Base-by-base conservation (phyloP, 2,888 invertebrate genomes). In the Diaphora mendica region DNA sequence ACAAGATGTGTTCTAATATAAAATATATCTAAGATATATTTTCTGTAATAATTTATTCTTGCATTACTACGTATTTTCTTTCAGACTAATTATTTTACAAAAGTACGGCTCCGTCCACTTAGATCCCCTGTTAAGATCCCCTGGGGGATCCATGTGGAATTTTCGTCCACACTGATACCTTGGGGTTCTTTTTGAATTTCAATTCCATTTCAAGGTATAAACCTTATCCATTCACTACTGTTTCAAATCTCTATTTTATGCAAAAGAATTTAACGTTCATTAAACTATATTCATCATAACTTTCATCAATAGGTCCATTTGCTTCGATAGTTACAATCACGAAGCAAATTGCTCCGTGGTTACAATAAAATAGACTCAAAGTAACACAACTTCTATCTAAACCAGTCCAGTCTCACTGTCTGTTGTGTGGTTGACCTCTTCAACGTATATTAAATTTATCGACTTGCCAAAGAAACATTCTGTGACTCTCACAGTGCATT, bases 371-470 rank as follows among this genome's bases (percentile, higher is more conserved):
- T 68, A 35, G 13, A n/a, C 7, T 30, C 13, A 68, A 33, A 13
- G 3, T 33, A 48, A 51, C 15, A 51, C 33, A 15, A 68, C 35
- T 51, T 20, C 35, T 15, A 59, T 55, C 17, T 26, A 17, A 59
- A 26, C n/a, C 11, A 39, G 55, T 68, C 68, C 67, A 48, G 48
- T 67, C 35, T 11, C n/a, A n/a, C 17, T 68, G 33, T 44, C 65
- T 48, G 51, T 51, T 30, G 71, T 64, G 26, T 66, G 51, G 42
- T 70, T 66, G 55, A 71, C 64, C 55, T 17, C 69, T 72, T 55
- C 73, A 74, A 3, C 75, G 78, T 81, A 77, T 77, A 82, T 80
- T 82, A 68, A 75, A 80, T 80, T 73, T 82, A 73, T 73, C 68
- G 73, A 73, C 33, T 70, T 35, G 44, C 55, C 65, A 70, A 73